Evolutionary conservation across 2,113 vertebrate species (phyloP), one percentile per base, ranked within the genome.

Genomic region (Cephalopterus ornatus): DNA sequence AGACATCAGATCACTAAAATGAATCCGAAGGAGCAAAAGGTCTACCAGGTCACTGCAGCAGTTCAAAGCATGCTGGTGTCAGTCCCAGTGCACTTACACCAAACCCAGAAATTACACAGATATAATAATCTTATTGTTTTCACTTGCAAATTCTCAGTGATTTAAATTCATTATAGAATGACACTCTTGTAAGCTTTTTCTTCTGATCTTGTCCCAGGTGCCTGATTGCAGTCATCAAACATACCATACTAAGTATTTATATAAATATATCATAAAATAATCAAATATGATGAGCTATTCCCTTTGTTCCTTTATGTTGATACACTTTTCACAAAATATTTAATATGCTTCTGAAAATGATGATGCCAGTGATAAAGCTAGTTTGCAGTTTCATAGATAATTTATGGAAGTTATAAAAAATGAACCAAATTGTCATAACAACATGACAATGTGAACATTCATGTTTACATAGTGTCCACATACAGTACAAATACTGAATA

Each of bases 341-440:
- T 98, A 97, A 98, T 97, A 97, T 97, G 97, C 97, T 97, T 97
- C 96, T 97, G 90, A 97, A 97, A 97, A 98, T 96, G 96, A 96
- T 73, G 90, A 98, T 97, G 97, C 96, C 96, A 98, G 97, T 97
- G 97, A 97, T 97, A 98, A 97, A 98, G 92, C 96, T 95, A 97
- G 95, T 97, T 98, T 98, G 97, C 97, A 97, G 96, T 97, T 98
- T 97, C 97, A 98, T 98, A 97, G 97, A 97, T 97, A 98, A 97
- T 98, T 97, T 98, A 98, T 98, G 98, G 97, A 98, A 97, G 96
- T 94, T 97, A 96, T 97, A 93, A 98, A 97, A 97, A 97, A 97
- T 97, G 96, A 98, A 98, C 95, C 91, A 97, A 97, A 98, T 98
- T 98, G 98, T 98, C 98, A 98, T 98, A 98, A 98, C 97, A 97